Base-by-base conservation (phyloP, 2,888 invertebrate species). In the Morpho deidamia region DNA sequence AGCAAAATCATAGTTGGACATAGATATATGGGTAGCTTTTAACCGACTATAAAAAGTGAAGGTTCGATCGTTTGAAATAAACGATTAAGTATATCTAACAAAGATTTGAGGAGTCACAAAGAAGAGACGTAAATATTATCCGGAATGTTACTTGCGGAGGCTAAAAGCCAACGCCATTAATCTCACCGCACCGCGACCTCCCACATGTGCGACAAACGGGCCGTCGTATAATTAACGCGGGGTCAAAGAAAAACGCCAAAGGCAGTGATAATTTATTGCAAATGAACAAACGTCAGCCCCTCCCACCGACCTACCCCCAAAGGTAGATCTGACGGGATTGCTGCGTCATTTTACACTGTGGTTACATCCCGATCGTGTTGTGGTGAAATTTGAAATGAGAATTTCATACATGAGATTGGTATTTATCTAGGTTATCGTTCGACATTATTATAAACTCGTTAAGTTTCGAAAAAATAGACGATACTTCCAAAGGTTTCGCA, bases 191-290 rank as follows among this genome's bases (percentile, higher is more conserved):
- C 23, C 35, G 11, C 32, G 38, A 35, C 11, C 43, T 41, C 44
- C 41, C 46, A 51, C 51, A 38, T 23, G 41, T 44, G 35, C 35
- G 23, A 44, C 51, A 45, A 59, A 53, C 44, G 39, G 51, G 11
- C 11, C 47, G 32, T 38, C 50, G 37, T 44, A 56, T 56, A 56
- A 56, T 59, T 59, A 56, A 56, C 48, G 56, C 23, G 11, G 51
- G 56, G 56, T 53, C 48, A 54, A 53, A 59, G 59, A 53, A 56
- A 54, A 56, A 56, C 51, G 56, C 53, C 12, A 42, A 11, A 42
- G 44, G 40, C 53, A 32, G 46, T 42, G 44, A 54, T 59, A 56
- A 59, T 43, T 59, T 51, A 59, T 49, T 54, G 51, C 43, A 41
- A 56, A 56, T 41, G 43, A 53, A 46, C 48, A 37, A 47, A 47